phyloP scores from a whole-genome alignment of 2,888 invertebrate species.

The Resseliella maxima region DNA sequence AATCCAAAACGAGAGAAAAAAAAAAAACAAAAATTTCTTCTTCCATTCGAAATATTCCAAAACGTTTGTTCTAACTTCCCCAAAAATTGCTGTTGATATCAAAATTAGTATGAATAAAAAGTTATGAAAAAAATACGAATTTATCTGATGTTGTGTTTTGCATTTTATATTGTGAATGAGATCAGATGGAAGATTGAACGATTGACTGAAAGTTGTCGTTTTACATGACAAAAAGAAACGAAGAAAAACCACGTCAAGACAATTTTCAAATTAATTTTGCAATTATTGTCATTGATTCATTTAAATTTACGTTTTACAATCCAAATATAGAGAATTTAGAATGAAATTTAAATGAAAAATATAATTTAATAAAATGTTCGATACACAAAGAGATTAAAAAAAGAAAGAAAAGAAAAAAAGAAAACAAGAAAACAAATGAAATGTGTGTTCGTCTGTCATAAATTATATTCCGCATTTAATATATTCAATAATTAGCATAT shows the following conservation, averaged over 20 bases:
- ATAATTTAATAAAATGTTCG: too few relatives aligned
- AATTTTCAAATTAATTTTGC: too few relatives aligned
- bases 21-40: background rate
- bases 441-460: background rate
- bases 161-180: background rate
- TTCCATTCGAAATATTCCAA: background rate
- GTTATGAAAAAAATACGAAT: background rate
- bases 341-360: too few relatives aligned
- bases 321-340: too few relatives aligned
- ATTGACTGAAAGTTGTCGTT: background rate
- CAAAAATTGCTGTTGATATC: conserved; percentile 7
- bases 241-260: too few relatives aligned
- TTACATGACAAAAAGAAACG: too few relatives aligned
- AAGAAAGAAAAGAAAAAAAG: too few relatives aligned
- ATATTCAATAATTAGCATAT: background rate
- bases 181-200: background rate
- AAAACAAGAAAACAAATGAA: background rate
- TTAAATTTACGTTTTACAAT: too few relatives aligned
- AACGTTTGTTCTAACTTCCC: background rate
- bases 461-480: too few relatives aligned
- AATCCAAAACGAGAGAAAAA: background rate
- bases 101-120: background rate
- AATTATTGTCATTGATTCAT: too few relatives aligned
- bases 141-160: background rate
- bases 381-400: too few relatives aligned